These are phyloP conservation scores for Serinus canaria DNA, from an alignment of 2,113 vertebrate species.

Conservation along the genomic window DNA sequence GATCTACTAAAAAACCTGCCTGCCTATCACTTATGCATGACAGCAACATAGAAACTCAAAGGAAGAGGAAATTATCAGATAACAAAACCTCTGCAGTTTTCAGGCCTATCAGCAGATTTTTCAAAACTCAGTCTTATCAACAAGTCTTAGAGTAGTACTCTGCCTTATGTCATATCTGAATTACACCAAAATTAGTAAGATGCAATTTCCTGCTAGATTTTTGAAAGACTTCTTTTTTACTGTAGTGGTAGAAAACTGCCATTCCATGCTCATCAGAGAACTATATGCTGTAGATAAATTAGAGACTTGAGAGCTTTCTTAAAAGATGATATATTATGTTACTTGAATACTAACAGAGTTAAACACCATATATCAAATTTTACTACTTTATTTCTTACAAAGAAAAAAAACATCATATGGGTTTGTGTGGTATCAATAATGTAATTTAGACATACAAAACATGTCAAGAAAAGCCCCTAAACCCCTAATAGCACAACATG, in stretches of 20 bases:
- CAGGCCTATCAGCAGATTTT: neutral
- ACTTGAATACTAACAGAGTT: neutral
- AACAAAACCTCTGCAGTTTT: constrained; percentile 1
- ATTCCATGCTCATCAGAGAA: neutral
- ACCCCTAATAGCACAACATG: neutral
- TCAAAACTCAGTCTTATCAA: neutral
- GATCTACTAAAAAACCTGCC: neutral
- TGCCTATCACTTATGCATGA: neutral
- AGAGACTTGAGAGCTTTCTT: neutral
- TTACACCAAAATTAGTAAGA: neutral
- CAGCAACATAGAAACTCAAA: neutral
- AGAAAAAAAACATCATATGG: neutral
- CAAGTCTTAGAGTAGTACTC: neutral
- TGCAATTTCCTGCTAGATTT: constrained; percentile 27
- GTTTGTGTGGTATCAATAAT: neutral
- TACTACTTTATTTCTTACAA: neutral
- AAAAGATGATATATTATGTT: neutral
- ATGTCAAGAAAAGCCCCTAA: neutral
- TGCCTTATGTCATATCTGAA: neutral
- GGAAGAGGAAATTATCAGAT: neutral
- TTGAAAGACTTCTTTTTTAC: neutral
- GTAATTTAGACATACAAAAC: neutral
- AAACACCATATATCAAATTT: neutral
- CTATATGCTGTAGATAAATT: neutral
- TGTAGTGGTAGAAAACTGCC: neutral